Conservation (phyloP, 1,140 invertebrate species). For the Caenorhabditis brenneri region DNA sequence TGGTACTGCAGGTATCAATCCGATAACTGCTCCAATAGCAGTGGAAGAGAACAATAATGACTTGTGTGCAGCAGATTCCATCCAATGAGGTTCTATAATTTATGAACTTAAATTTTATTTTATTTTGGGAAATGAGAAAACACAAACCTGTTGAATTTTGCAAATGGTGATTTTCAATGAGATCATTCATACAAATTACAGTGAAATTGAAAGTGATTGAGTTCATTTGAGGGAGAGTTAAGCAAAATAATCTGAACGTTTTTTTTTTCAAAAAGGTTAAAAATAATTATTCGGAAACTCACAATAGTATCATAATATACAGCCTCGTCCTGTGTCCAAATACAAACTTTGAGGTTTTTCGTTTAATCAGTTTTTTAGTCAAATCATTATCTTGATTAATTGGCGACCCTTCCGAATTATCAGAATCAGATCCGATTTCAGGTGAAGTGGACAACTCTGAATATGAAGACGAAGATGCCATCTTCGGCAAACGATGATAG, state of each 20-base stretch:
- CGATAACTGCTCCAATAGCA: not conserved
- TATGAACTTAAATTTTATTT: not conserved
- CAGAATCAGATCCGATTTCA: not conserved
- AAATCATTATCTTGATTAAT: too few relatives aligned
- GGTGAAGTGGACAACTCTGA: not conserved
- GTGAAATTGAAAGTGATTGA: not conserved
- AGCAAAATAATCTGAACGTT: not conserved
- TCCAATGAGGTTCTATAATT: not conserved
- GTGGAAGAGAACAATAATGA: not conserved
- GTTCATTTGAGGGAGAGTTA: not conserved
- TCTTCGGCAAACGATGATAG: not conserved
- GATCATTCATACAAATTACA: conserved; percentile 26
- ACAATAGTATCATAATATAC: not conserved
- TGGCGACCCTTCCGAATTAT: not conserved
- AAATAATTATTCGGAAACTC: not conserved
- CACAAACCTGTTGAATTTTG: not conserved
- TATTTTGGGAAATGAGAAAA: not conserved
- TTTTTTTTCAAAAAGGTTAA: not conserved
- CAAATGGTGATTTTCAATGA: not conserved
- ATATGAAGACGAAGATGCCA: not conserved
- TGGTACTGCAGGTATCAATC: not conserved
- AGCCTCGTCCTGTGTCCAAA: not conserved
- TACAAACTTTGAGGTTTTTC: not conserved
- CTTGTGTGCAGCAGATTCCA: not conserved
- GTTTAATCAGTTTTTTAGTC: not conserved